A percentile compares a stretch with the other conserved stretches of the same genome.
These are phyloP conservation scores for Scaptomyza cyrtandrae DNA, from an alignment of 2,888 invertebrate genomes.

Conservation along the genomic window DNA sequence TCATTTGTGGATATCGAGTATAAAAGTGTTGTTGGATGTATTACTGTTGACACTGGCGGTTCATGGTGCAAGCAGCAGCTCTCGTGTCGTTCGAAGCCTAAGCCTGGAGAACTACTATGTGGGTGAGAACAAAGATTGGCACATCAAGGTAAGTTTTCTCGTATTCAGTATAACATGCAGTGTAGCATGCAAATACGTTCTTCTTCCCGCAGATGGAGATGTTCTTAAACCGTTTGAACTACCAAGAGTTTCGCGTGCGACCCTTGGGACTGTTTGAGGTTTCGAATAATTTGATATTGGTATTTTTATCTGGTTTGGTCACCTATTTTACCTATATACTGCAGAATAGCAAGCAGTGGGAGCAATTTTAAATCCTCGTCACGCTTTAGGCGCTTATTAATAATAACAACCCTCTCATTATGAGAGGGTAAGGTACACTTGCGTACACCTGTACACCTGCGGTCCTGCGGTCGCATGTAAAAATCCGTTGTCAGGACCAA, in stretches of 20 bases:
- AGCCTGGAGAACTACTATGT: constrained; percentile 62
- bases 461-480: constrained; percentile 55
- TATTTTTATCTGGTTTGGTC: constrained; percentile 65
- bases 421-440: constrained; percentile 20
- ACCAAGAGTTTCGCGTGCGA: constrained; percentile 60
- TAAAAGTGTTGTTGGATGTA: constrained; percentile 47
- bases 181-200: not conserved
- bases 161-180: not conserved
- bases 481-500: constrained; percentile 69
- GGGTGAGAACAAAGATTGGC: constrained; percentile 43
- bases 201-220: constrained; percentile 58
- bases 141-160: constrained; percentile 46
- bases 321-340: constrained; percentile 67
- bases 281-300: constrained; percentile 65
- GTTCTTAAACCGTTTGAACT: constrained; percentile 61
- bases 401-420: constrained; percentile 40
- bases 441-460: constrained; percentile 57
- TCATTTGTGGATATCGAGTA: constrained; percentile 12
- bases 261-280: constrained; percentile 71
- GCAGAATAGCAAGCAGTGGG: constrained; percentile 47
- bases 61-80: constrained; percentile 50
- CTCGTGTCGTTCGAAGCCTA: constrained; percentile 42
- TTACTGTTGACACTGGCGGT: constrained; percentile 60
- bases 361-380: constrained; percentile 51
- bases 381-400: constrained; percentile 51